These are phyloP conservation scores for Meleagris gallopavo DNA, from an alignment of 2,113 vertebrate genomes.

Conservation along the genomic window DNA sequence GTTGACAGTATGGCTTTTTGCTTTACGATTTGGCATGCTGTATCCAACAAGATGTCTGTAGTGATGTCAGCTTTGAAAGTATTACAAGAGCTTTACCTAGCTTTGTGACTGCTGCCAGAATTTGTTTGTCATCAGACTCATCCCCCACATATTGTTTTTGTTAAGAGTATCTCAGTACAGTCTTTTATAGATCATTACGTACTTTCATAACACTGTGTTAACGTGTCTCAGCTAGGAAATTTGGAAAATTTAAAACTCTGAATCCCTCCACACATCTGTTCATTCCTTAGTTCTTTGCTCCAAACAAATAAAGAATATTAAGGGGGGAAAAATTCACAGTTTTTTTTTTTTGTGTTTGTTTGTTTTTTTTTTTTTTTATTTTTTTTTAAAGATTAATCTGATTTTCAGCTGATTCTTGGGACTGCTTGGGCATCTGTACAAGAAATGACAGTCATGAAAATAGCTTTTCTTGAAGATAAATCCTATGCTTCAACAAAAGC, in stretches of 20 bases:
- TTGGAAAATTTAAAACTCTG: neutral
- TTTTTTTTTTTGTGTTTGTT: neutral
- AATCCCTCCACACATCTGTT: neutral
- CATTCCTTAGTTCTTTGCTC: neutral
- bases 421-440: neutral
- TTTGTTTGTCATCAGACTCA: neutral
- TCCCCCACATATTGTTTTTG: neutral
- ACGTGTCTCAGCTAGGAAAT: neutral
- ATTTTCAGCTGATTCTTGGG: neutral
- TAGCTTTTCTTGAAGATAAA: neutral
- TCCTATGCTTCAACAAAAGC: neutral
- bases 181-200: neutral
- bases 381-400: neutral
- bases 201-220: neutral
- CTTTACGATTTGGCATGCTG: neutral
- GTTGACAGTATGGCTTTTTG: neutral
- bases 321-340: neutral
- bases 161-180: neutral
- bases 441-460: neutral
- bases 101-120: constrained; percentile 12
- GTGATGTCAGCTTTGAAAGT: neutral
- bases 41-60: neutral
- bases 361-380: neutral
- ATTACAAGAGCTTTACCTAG: neutral
- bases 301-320: neutral